These are phyloP conservation scores for Latheticus oryzae DNA, from an alignment of 2,888 invertebrate species.

Conservation along the genomic window DNA sequence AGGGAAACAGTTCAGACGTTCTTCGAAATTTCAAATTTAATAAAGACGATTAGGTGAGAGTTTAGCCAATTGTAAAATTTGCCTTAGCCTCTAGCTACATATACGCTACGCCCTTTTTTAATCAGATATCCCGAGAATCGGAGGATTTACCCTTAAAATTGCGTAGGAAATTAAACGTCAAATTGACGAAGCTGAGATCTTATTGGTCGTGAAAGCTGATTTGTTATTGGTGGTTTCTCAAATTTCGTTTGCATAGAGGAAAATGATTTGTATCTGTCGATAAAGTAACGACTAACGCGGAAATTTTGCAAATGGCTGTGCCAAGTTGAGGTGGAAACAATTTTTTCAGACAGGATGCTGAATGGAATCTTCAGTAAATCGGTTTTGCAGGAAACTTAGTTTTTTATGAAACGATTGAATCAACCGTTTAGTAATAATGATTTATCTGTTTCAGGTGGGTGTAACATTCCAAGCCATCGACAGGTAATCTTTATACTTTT, in stretches of 20 bases:
- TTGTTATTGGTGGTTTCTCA: slow-evolving; percentile 53
- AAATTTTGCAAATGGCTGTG: slow-evolving; percentile 21
- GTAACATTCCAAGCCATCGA: too few species aligned
- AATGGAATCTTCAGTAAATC: too few species aligned
- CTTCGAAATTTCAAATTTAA: slow-evolving; percentile 32
- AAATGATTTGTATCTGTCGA: slow-evolving; percentile 36
- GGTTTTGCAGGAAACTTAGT: too few species aligned
- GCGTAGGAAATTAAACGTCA: slow-evolving; percentile 59
- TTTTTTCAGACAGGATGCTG: too few species aligned
- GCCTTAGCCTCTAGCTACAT: slow-evolving; percentile 43
- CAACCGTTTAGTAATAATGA: too few species aligned
- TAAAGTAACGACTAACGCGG: slow-evolving; percentile 19
- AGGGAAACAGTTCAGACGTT: slow-evolving; percentile 6
- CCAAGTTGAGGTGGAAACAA: slow-evolving; percentile 3
- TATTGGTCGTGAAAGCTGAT: slow-evolving; percentile 50
- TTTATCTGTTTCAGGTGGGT: too few species aligned
- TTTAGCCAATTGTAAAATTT: slow-evolving; percentile 50
- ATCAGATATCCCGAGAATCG: slow-evolving; percentile 55
- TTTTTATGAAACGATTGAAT: too few species aligned
- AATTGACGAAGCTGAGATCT: slow-evolving; percentile 52
- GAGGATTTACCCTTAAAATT: slow-evolving; percentile 53
- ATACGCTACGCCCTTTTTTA: slow-evolving; percentile 56
- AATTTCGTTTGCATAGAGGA: slow-evolving; percentile 44
- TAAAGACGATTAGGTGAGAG: slow-evolving; percentile 39
- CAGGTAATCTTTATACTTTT: too few species aligned